Evolutionary conservation across 2,888 invertebrate species (phyloP), one percentile per base, ranked within the genome.

Genomic region (Calameuta idolon): DNA sequence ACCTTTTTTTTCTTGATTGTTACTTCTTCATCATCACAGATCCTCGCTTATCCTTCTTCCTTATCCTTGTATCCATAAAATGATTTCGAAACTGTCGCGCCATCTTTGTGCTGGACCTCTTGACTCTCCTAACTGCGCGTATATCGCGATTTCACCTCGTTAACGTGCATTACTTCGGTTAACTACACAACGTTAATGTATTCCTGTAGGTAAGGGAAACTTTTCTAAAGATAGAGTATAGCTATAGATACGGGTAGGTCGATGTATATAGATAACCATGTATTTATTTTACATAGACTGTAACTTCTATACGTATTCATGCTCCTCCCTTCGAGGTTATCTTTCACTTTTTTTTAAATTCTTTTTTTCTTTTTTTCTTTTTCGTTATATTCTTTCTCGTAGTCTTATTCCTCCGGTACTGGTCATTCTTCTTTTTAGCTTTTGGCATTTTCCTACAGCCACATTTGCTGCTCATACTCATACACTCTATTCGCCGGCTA

Each of bases 351-450:
- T 5, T 23, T 35, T 35, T 35, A 12, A 12, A 11, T 12, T 35
- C 12, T 35, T 35, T 35, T 23, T 4, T 69, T 34, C 69, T 80
- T 37, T 75, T 75, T 40, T 34, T 40, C 34, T 73, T 76, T 69
- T 69, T 76, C 30, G n/a, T n/a, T 31, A 11, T 35, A 31, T 69
- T 34, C 78, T 69, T 73, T 69, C 76, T 79, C 73, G 75, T 75
- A 76, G 37, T 85, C 40, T 69, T 69, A 78, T 33, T 55, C 40
- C 40, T 55, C 23, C 23, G 40, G 23, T 9, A 55, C 23, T 55
- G 23, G 23, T 23, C 23, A 5, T 55, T 55, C 40, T 30, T 69
- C 75, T 75, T 69, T 33, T 55, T 23, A 55, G 1, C 23, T 55
- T 5, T 55, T 23, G 40, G 23, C 23, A 55, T 55, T 55, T 55